Conservation (phyloP, 2,888 invertebrate genomes). For the Plagiodera versicolora region DNA sequence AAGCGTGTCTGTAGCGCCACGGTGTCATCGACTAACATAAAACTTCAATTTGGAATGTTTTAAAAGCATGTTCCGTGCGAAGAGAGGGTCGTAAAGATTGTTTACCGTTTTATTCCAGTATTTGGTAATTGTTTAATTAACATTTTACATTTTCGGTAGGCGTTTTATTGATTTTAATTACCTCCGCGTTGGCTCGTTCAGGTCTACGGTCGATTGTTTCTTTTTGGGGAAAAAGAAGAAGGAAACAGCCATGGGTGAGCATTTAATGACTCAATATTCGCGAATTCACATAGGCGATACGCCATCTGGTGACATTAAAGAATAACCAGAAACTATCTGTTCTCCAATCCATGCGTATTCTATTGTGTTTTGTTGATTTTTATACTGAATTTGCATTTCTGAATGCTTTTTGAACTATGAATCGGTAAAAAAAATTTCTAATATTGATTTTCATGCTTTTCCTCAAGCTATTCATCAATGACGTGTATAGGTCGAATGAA, state of each 20-base stretch:
- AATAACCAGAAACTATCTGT: no score
- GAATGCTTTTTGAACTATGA: no score
- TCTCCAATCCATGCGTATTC: no score
- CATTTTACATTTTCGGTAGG: slow-evolving; percentile 50
- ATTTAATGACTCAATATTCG: background rate
- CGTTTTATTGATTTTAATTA: slow-evolving; percentile 42
- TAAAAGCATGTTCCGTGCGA: slow-evolving; percentile 42
- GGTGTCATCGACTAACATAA: slow-evolving; percentile 43
- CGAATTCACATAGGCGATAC: no score
- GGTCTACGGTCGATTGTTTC: background rate
- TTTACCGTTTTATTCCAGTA: slow-evolving; percentile 42
- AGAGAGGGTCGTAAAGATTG: slow-evolving; percentile 42
- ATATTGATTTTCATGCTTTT: no score
- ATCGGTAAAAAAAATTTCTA: no score
- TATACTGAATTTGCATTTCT: no score
- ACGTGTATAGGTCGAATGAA: no score
- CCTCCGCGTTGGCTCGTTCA: slow-evolving; percentile 3
- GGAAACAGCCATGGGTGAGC: background rate
- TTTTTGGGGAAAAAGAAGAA: background rate
- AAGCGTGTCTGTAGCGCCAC: slow-evolving; percentile 35
- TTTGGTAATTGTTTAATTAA: slow-evolving; percentile 52
- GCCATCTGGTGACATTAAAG: no score
- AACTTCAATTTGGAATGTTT: slow-evolving; percentile 49
- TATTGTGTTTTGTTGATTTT: no score
- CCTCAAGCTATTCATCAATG: no score